Conservation (phyloP, 1,140 invertebrate species). For the Danaus melanippus region DNA sequence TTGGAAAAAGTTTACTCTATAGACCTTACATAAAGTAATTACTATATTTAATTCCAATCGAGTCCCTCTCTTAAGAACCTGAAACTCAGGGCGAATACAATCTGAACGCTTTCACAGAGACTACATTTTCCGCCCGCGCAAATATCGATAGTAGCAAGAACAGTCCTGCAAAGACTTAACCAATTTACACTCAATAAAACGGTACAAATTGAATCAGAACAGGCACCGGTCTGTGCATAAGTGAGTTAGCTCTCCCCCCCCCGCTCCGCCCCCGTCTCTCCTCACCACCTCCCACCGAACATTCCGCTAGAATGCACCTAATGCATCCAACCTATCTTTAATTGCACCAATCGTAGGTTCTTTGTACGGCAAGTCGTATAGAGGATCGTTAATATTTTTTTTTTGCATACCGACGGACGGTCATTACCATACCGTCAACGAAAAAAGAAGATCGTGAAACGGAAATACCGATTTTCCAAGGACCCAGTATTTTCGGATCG, state of each 20-base stretch:
- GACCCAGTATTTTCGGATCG: too few relatives aligned
- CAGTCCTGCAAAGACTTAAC: constrained; percentile 10
- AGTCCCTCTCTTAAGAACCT: background rate
- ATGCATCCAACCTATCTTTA: constrained; percentile 31
- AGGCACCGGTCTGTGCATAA: constrained; percentile 27
- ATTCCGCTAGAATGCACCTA: constrained; percentile 24
- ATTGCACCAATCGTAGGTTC: constrained; percentile 20
- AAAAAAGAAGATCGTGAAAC: too few relatives aligned
- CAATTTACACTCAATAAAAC: constrained; percentile 37
- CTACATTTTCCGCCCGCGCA: background rate
- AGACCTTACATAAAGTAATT: too few relatives aligned
- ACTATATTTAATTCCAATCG: too few relatives aligned
- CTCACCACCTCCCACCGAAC: constrained; percentile 7
- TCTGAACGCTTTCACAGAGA: background rate
- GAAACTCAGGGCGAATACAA: background rate
- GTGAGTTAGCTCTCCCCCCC: constrained; percentile 20
- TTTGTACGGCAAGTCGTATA: constrained; percentile 11
- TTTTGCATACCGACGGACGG: too few relatives aligned
- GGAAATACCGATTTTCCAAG: too few relatives aligned
- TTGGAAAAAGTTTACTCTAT: too few relatives aligned
- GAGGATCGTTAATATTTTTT: too few relatives aligned
- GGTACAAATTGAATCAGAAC: constrained; percentile 30
- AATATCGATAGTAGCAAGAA: background rate
- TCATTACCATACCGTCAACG: too few relatives aligned
- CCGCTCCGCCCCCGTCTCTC: background rate